Base-by-base conservation (phyloP, 2,797 vertebrate genomes). In the Taeniopygia guttata region DNA sequence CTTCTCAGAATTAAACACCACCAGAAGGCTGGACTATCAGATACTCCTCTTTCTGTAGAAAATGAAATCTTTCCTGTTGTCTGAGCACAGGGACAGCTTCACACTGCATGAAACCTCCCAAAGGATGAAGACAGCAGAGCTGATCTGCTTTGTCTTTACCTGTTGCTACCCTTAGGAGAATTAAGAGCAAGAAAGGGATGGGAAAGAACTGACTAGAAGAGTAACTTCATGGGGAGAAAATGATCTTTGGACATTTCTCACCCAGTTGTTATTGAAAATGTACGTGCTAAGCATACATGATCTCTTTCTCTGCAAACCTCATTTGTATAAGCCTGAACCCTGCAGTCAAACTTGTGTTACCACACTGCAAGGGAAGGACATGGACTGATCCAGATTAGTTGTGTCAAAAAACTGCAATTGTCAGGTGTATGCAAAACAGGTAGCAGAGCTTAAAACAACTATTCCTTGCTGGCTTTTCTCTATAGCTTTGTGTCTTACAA, bases 231-330 rank as follows among this genome's bases (percentile, higher is more conserved):
- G 10, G 70, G 23, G 80, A 38, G 11, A 48, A 82, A 80, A 68
- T 6, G 14, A 18, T 29, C 25, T 78, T 59, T n/a, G 29, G 25
- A 54, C 0, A 0, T 62, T 75, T 81, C 26, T 89, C 38, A 66
- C 18, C 2, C 56, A 48, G 18, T 7, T 81, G 13, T 55, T 74
- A 72, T 23, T 82, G 51, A 79, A 85, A 91, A 43, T 52, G 9
- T 52, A 26, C 0, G 0, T 51, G 16, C 10, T 49, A 64, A 82
- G 27, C 15, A 22, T 26, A 32, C 21, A 10, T 19, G 16, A 1
- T 3, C 19, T 62, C 51, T 32, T 79, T 78, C 64, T 38, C 45
- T 89, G 58, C 43, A 89, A 73, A 48, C 42, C 10, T 66, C 40
- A 22, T n/a, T 75, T 73, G 62, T 10, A 17, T 10, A 8, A 73